Conservation (phyloP, 2,797 vertebrate genomes). For the Neosilurus hyrtlii region DNA sequence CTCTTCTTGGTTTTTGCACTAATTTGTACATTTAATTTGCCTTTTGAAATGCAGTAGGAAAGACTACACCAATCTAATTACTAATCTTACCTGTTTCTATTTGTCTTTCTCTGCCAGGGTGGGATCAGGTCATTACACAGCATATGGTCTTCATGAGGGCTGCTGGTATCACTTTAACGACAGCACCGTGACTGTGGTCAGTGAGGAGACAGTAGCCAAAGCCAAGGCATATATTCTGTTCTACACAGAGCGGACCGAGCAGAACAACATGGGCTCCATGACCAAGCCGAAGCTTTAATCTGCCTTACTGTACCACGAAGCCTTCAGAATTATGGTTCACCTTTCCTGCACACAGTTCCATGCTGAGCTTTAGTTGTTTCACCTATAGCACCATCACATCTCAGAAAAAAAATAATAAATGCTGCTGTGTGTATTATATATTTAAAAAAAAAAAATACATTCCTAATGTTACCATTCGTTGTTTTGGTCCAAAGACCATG, state of each 20-base stretch:
- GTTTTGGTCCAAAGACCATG: conserved; percentile 60
- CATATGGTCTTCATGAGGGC: conserved; percentile 87
- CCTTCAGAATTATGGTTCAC: conserved; percentile 58
- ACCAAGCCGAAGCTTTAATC: conserved; percentile 70
- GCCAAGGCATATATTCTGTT: conserved; percentile 99
- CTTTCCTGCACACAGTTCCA: conserved; percentile 43
- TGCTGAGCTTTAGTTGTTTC: conserved; percentile 26
- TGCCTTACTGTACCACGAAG: conserved; percentile 37
- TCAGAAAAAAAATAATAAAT: conserved; percentile 79
- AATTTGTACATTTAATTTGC: not conserved
- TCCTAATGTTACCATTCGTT: conserved; percentile 55
- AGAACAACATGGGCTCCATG: conserved; percentile 66
- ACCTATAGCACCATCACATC: conserved; percentile 54
- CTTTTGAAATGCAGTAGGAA: not conserved
- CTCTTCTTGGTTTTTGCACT: not conserved
- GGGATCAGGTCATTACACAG: conserved; percentile 96
- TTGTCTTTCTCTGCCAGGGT: conserved; percentile 73
- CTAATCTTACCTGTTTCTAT: not conserved
- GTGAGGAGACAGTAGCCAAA: conserved; percentile 89
- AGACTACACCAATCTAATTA: not conserved
- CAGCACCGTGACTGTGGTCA: conserved; percentile 92
- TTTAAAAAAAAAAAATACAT: conserved; percentile 41
- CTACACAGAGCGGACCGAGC: conserved; percentile 85
- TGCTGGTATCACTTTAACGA: conserved; percentile 99
- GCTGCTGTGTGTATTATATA: conserved; percentile 70